Conservation (phyloP, 1,140 invertebrate species). For the Gerris buenoi region DNA sequence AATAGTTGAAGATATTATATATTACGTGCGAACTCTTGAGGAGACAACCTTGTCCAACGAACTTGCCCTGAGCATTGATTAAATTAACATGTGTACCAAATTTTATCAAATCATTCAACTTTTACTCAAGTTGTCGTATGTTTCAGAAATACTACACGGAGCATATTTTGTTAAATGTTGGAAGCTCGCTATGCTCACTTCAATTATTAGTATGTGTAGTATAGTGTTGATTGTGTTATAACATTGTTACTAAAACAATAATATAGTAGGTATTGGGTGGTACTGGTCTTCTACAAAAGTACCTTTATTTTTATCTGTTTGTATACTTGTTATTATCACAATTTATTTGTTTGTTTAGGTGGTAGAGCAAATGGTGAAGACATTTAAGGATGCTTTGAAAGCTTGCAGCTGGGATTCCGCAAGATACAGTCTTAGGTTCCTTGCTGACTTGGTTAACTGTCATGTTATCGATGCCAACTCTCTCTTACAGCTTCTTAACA, state of each 20-base stretch:
- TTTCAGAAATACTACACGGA: too few relatives aligned
- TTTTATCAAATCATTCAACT: too few relatives aligned
- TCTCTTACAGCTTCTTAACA: conserved; percentile 79
- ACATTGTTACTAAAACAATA: neutral
- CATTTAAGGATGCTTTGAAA: conserved; percentile 85
- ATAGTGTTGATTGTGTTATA: too few relatives aligned
- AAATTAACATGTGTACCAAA: too few relatives aligned
- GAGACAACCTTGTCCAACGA: too few relatives aligned
- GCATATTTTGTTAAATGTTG: too few relatives aligned
- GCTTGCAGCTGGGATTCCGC: conserved; percentile 81
- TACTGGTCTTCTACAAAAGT: neutral
- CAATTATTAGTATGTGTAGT: too few relatives aligned
- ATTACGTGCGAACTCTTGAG: too few relatives aligned
- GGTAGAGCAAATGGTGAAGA: conserved; percentile 85
- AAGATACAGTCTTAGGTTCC: conserved; percentile 72
- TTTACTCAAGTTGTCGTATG: too few relatives aligned
- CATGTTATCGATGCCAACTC: conserved; percentile 89
- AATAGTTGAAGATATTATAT: too few relatives aligned
- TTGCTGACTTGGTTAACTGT: conserved; percentile 92
- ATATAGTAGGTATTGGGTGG: neutral
- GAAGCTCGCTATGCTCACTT: too few relatives aligned
- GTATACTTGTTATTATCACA: neutral
- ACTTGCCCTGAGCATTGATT: too few relatives aligned
- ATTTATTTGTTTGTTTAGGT: conserved; percentile 39
- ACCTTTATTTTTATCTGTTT: neutral